A percentile compares a stretch with the other conserved stretches of the same genome.
phyloP scores from a whole-genome alignment of 2,797 vertebrate species.

The Pangasius krempfi region DNA sequence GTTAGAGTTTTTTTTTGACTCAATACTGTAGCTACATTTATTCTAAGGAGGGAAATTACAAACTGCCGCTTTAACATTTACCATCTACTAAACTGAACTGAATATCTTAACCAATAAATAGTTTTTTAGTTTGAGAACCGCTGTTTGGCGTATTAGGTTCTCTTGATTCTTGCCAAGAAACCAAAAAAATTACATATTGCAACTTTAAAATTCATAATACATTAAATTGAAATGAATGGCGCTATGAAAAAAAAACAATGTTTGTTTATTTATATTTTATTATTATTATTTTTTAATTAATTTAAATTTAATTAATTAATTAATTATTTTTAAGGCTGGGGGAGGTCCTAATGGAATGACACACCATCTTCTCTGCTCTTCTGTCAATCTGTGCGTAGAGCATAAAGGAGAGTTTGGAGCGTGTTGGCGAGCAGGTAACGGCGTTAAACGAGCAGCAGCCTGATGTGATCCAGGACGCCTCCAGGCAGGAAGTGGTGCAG shows the following conservation, averaged over 20 bases:
- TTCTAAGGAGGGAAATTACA: too few species aligned
- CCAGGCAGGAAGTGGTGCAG: slow-evolving; percentile 84
- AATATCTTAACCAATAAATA: too few species aligned
- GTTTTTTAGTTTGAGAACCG: too few species aligned
- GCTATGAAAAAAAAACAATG: neutral
- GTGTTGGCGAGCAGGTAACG: slow-evolving; percentile 83
- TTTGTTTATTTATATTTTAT: neutral
- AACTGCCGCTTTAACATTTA: too few species aligned
- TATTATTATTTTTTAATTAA: neutral
- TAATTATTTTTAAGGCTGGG: neutral
- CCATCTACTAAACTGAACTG: too few species aligned
- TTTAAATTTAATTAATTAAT: neutral
- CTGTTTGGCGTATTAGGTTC: neutral
- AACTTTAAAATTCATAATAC: neutral
- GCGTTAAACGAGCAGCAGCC: slow-evolving; percentile 87
- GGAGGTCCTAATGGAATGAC: neutral
- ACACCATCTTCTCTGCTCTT: too few species aligned
- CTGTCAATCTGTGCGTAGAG: slow-evolving; percentile 69
- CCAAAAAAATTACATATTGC: neutral
- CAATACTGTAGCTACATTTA: too few species aligned
- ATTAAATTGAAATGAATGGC: neutral
- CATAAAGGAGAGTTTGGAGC: slow-evolving; percentile 87
- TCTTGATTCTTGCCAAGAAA: neutral
- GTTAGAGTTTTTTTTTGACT: too few species aligned
- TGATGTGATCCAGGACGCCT: slow-evolving; percentile 84